Evolutionary conservation across 2,113 vertebrate species (phyloP).

Genomic region (Macrotus californicus): DNA sequence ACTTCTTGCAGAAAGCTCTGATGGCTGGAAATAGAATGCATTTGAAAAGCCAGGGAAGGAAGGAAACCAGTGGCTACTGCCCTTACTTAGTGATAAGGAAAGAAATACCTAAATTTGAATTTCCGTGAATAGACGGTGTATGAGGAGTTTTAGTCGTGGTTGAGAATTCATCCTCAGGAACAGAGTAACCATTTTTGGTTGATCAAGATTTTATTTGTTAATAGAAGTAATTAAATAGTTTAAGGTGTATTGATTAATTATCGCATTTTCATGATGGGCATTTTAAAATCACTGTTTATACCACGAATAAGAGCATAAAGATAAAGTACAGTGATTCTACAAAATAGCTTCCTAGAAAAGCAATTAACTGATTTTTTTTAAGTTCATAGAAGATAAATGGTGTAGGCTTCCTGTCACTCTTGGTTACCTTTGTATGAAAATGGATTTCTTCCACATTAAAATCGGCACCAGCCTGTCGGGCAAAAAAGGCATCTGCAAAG

Average conservation of each 20-base stretch:
- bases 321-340: slow-evolving; percentile 65
- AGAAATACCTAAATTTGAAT: neutral
- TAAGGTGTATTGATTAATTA: slow-evolving; percentile 35
- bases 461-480: slow-evolving; percentile 77
- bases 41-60: neutral
- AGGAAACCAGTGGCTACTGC: neutral
- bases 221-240: slow-evolving; percentile 25
- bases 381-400: slow-evolving; percentile 78
- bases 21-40: neutral
- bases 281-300: slow-evolving; percentile 62
- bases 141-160: neutral
- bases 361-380: slow-evolving; percentile 75
- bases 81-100: neutral
- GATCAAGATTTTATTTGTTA: slow-evolving; percentile 42
- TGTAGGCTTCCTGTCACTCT: slow-evolving; percentile 75
- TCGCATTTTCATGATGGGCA: neutral
- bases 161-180: neutral
- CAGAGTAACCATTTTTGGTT: neutral
- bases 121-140: neutral
- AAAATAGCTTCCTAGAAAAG: slow-evolving; percentile 80
- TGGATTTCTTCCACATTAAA: slow-evolving; percentile 83
- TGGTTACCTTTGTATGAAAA: slow-evolving; percentile 82
- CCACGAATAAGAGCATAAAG: slow-evolving; percentile 53
- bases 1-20: neutral
- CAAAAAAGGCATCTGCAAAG: slow-evolving; percentile 73